A percentile compares a stretch with the other conserved stretches of the same genome.
Evolutionary conservation across 2,888 invertebrate species (phyloP).

Genomic region (Leptopilina myrica): DNA sequence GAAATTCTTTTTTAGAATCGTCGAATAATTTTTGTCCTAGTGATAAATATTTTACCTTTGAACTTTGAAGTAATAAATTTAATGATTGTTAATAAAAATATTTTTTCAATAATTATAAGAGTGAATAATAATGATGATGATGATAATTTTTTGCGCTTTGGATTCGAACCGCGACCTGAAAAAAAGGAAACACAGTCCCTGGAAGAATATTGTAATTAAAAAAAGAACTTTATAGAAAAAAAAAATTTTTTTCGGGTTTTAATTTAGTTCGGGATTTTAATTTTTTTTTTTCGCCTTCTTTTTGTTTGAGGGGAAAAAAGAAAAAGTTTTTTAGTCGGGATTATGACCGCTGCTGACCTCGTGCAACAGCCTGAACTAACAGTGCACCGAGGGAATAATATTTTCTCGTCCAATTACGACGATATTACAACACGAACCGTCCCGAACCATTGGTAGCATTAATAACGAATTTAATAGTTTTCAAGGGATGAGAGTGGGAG

Average conservation of each 20-base stretch:
- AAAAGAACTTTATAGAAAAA: not conserved
- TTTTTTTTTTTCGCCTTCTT: too few relatives aligned
- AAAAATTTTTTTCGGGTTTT: not conserved
- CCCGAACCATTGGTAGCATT: slow-evolving; percentile 59
- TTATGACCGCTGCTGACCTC: slow-evolving; percentile 21
- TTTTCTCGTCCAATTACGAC: slow-evolving; percentile 63
- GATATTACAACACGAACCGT: slow-evolving; percentile 59
- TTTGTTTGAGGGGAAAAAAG: not conserved
- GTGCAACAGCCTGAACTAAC: slow-evolving; percentile 45
- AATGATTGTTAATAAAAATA: too few relatives aligned
- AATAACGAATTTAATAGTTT: slow-evolving; percentile 72
- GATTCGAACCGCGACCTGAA: too few relatives aligned
- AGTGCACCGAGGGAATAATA: slow-evolving; percentile 58
- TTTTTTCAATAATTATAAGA: too few relatives aligned
- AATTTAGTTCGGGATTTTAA: not conserved
- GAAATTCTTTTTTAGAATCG: too few relatives aligned
- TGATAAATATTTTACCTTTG: too few relatives aligned
- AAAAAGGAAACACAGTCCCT: too few relatives aligned
- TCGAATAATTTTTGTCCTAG: too few relatives aligned
- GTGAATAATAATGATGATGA: too few relatives aligned
- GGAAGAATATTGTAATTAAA: too few relatives aligned
- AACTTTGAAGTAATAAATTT: too few relatives aligned
- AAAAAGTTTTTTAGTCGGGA: slow-evolving; percentile 6
- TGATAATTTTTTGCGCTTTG: too few relatives aligned
- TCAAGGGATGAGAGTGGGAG: slow-evolving; percentile 48